These are phyloP conservation scores for Fregata magnificens DNA, from an alignment of 2,113 vertebrate species.

Conservation along the genomic window DNA sequence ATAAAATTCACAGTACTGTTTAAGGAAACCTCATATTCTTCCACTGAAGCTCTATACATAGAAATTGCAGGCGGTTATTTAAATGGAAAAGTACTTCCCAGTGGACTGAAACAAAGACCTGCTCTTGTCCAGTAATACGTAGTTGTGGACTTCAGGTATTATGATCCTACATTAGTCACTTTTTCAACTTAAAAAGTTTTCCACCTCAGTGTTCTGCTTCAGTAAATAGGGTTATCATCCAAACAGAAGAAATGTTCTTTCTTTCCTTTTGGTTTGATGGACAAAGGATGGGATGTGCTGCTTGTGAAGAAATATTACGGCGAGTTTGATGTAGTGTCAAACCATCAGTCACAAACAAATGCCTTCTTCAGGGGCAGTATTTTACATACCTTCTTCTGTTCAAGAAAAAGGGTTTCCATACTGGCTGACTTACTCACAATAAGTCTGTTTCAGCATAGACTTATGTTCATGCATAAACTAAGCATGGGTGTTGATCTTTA, in stretches of 20 bases:
- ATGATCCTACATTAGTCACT: neutral
- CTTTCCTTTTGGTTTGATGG: neutral
- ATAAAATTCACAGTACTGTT: neutral
- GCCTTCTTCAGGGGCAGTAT: neutral
- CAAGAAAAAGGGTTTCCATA: neutral
- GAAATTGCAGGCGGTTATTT: neutral
- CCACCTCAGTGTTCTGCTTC: neutral
- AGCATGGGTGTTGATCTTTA: neutral
- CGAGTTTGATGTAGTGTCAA: neutral
- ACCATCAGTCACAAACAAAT: neutral
- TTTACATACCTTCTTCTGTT: neutral
- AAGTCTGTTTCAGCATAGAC: neutral
- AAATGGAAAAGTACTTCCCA: neutral
- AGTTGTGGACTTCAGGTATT: neutral
- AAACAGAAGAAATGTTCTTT: neutral
- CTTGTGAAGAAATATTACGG: neutral
- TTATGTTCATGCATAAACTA: neutral
- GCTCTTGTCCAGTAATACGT: neutral
- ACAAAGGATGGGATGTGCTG: neutral
- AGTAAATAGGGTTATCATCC: neutral
- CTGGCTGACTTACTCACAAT: neutral
- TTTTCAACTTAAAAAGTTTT: neutral
- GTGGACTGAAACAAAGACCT: neutral
- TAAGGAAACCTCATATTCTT: neutral
- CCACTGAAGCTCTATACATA: neutral